phyloP scores from a whole-genome alignment of 2,797 vertebrate species.

The Paedocypris micromegethes region DNA sequence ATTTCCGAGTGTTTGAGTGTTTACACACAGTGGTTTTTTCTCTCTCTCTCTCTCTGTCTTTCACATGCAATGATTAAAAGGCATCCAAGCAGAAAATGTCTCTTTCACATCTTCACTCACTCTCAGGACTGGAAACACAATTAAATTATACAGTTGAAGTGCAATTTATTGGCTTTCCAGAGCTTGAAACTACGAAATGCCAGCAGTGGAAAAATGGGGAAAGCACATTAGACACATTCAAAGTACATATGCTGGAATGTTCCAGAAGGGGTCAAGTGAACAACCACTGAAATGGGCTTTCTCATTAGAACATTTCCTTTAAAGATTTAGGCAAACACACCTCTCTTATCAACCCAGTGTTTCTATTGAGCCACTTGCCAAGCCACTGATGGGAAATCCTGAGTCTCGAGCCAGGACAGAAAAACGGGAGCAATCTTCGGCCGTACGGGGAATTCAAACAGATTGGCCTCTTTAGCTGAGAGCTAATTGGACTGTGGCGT shows the following conservation, averaged over 20 bases:
- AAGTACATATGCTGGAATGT: not conserved
- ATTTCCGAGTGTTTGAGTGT: conserved; percentile 15
- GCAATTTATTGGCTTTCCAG: no score
- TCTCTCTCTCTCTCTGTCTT: conserved; percentile 1
- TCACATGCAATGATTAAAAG: conserved; percentile 16
- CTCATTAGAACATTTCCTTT: conserved; percentile 10
- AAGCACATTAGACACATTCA: no score
- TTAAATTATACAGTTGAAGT: not conserved
- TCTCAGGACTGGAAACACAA: conserved; percentile 10
- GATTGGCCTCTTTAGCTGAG: conserved; percentile 16
- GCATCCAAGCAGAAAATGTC: conserved; percentile 35
- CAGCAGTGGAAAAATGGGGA: no score
- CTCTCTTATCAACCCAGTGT: conserved; percentile 8
- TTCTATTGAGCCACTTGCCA: conserved; percentile 16
- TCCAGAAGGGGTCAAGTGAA: no score
- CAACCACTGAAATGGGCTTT: no score
- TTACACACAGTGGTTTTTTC: conserved; percentile 20
- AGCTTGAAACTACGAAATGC: no score
- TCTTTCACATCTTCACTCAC: conserved; percentile 14
- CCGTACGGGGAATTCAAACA: conserved; percentile 19
- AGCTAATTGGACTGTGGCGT: conserved; percentile 30
- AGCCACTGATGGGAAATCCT: conserved; percentile 16
- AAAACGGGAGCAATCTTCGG: conserved; percentile 9
- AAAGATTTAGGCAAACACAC: conserved; percentile 5
- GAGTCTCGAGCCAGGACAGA: conserved; percentile 4